Evolutionary conservation across 1,140 invertebrate genomes (phyloP), one percentile per base, ranked within the genome.

Genomic region (Trichonephila clavata): DNA sequence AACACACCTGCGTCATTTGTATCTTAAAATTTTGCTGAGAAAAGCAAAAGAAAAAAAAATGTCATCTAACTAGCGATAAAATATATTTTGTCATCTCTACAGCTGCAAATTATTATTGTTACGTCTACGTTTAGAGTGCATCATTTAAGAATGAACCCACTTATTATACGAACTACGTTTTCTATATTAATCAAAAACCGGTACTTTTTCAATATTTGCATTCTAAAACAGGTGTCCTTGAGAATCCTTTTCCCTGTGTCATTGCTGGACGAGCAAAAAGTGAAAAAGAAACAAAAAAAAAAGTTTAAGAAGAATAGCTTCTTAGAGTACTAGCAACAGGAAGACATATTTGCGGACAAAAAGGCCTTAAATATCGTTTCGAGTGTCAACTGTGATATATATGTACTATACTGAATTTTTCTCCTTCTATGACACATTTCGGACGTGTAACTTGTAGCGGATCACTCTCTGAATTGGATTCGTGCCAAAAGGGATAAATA

Each of bases 331-430:
- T 63, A 87, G 86, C 86, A 87, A 87, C 61, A 87, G 86, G 60
- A 87, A 63, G 86, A 87, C 86, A 87, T 87, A 87, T 63, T 87
- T 84, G 83, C n/a, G 83, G 83, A 84, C 50, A 92, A 63, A 50
- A 93, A 88, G 84, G 92, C 92, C 92, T 93, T 93, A 93, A 93
- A 57, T 84, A 86, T 92, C 71, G 24, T 77, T 88, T 93, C 84
- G 92, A 93, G 84, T 93, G 86, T 71, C 92, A 93, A 61, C 92
- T 93, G 92, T 93, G 92, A 93, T 93, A 93, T 77, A 77, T 87
- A 87, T 88, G 92, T 93, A 93, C 71, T 57, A 87, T 93, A 93
- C 86, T 80, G 86, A 81, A 88, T 65, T 77, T 93, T 93, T 80
- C 92, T 93, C 81, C 84, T 93, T 93, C 86, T 80, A 63, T 59